phyloP scores from a whole-genome alignment of 2,797 vertebrate species.

The Thalassophryne amazonica region DNA sequence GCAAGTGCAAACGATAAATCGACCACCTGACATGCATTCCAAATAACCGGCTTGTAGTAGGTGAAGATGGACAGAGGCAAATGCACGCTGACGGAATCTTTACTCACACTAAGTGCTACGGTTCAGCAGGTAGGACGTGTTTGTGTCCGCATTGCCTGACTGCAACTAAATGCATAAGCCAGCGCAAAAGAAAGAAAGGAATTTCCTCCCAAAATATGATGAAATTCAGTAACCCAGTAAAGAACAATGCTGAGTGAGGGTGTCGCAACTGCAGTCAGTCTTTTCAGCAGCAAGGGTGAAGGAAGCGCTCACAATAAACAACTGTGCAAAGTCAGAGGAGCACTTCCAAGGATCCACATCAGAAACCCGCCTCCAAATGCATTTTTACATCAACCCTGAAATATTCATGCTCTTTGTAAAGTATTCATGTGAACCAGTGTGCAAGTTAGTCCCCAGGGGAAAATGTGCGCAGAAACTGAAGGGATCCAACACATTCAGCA shows the following conservation, averaged over 20 bases:
- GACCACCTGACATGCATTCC: constrained; percentile 67
- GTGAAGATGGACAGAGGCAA: constrained; percentile 69
- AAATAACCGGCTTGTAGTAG: constrained; percentile 59
- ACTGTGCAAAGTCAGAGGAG: constrained; percentile 61
- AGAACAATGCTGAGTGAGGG: constrained; percentile 46
- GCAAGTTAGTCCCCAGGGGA: constrained; percentile 64
- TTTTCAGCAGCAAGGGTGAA: constrained; percentile 50
- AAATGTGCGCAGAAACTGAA: constrained; percentile 54
- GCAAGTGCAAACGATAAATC: constrained; percentile 66
- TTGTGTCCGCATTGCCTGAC: constrained; percentile 17
- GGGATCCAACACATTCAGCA: constrained; percentile 60
- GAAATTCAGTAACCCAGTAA: constrained; percentile 40
- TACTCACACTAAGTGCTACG: constrained; percentile 30
- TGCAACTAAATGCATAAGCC: constrained; percentile 31
- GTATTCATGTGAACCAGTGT: constrained; percentile 76
- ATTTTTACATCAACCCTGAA: constrained; percentile 75
- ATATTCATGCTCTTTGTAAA: constrained; percentile 77
- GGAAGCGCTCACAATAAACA: constrained; percentile 60
- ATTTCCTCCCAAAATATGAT: constrained; percentile 35
- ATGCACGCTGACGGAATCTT: constrained; percentile 57
- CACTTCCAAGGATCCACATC: constrained; percentile 66
- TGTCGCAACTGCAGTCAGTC: constrained; percentile 49
- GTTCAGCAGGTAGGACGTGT: constrained; percentile 28
- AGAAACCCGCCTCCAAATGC: constrained; percentile 67
- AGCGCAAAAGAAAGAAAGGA: constrained; percentile 19